Conservation (phyloP, 2,113 vertebrate genomes). For the Lipotes vexillifer region DNA sequence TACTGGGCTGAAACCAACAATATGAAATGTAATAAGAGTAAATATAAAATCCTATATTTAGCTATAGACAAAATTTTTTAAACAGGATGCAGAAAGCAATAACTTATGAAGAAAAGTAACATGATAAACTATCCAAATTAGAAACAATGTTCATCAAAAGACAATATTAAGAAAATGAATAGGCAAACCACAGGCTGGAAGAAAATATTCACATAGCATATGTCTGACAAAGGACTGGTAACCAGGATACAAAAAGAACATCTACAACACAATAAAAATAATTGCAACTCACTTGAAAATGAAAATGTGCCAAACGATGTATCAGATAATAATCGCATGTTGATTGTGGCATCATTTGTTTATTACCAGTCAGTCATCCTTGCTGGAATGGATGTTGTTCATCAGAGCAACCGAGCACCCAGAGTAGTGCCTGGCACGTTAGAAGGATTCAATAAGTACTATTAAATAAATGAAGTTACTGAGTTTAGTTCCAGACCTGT, state of each 20-base stretch:
- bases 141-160: background rate
- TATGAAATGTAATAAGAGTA: background rate
- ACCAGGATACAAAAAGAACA: background rate
- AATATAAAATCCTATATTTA: background rate
- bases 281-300: background rate
- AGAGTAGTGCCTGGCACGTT: background rate
- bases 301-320: background rate
- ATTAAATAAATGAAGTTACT: background rate
- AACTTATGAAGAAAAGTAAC: background rate
- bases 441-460: background rate
- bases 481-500: background rate
- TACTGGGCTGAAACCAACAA: background rate
- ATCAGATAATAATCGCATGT: background rate
- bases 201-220: background rate
- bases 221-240: background rate
- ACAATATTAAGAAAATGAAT: background rate
- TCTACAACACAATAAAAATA: background rate
- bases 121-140: background rate
- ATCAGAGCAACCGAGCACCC: background rate
- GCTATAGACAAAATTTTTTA: background rate
- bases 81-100: background rate
- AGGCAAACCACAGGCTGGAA: background rate
- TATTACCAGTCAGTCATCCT: background rate
- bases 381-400: background rate
- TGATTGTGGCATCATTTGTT: background rate